Conservation (phyloP, 2,797 vertebrate species). For the Australoheros facetus region DNA sequence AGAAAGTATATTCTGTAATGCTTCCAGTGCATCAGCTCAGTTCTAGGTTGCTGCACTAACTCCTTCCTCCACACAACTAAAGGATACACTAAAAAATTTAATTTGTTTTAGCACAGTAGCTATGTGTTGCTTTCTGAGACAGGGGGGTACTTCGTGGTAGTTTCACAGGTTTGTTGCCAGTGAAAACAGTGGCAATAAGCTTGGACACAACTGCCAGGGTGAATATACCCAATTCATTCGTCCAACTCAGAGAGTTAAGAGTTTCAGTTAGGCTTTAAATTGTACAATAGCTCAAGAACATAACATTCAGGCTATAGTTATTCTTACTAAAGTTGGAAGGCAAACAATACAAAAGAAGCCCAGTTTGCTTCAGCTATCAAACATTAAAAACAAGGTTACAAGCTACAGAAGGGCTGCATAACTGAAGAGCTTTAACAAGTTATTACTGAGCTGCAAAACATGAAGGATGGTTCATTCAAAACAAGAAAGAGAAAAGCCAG, state of each 20-base stretch:
- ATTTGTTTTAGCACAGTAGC: background rate
- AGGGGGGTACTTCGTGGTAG: background rate
- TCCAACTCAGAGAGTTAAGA: constrained; percentile 10
- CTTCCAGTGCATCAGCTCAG: background rate
- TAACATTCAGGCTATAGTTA: constrained; percentile 15
- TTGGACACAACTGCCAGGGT: constrained; percentile 16
- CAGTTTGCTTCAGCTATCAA: background rate
- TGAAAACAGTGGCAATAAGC: constrained; percentile 24
- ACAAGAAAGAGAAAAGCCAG: background rate
- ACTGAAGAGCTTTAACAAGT: background rate
- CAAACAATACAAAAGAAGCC: constrained; percentile 1
- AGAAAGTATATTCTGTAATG: background rate
- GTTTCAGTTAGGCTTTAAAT: constrained; percentile 26
- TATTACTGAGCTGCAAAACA: background rate
- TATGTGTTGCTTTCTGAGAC: background rate
- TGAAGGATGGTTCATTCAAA: background rate
- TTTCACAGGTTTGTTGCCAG: constrained; percentile 6
- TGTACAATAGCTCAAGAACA: constrained; percentile 16
- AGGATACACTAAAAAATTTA: background rate
- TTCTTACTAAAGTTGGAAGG: constrained; percentile 6
- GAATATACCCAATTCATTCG: constrained; percentile 10
- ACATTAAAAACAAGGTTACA: constrained; percentile 4
- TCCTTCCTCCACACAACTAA: background rate
- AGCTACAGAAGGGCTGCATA: background rate
- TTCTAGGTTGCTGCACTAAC: background rate